Conservation (phyloP, 2,113 vertebrate species). For the Brachionichthys hirsutus region DNA sequence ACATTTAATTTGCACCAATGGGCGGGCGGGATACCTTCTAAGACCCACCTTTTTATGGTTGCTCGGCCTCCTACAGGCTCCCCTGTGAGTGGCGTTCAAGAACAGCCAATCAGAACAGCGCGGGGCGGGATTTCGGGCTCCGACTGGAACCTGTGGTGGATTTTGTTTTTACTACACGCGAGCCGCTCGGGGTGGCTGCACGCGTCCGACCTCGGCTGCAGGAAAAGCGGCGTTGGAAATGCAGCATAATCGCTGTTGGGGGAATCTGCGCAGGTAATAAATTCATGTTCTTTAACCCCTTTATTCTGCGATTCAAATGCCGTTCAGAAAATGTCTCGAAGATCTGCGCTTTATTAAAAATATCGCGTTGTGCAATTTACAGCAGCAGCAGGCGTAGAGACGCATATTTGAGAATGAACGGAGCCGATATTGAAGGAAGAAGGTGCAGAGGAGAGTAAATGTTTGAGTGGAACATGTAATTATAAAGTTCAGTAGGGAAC, state of each 20-base stretch:
- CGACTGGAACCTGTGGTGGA: constrained; percentile 55
- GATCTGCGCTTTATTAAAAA: constrained; percentile 26
- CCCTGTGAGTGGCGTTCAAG: constrained; percentile 22
- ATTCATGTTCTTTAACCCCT: neutral
- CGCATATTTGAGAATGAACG: constrained; percentile 56
- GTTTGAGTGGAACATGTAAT: accelerated
- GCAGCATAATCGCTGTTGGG: constrained; percentile 38
- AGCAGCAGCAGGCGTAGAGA: constrained; percentile 24
- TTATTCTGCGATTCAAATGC: neutral
- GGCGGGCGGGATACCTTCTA: neutral
- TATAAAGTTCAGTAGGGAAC: too few species aligned
- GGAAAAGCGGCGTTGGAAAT: constrained; percentile 49
- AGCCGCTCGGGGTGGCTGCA: constrained; percentile 28
- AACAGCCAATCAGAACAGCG: constrained; percentile 57
- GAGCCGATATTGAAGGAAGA: constrained; percentile 18
- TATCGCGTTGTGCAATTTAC: constrained; percentile 47
- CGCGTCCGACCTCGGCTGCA: constrained; percentile 13
- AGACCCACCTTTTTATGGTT: constrained; percentile 62
- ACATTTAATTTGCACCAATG: constrained; percentile 50
- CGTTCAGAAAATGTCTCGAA: constrained; percentile 7
- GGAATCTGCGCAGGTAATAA: constrained; percentile 65
- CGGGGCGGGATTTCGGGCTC: constrained; percentile 48
- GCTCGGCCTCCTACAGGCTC: constrained; percentile 70
- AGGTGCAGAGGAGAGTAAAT: neutral
- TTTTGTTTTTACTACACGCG: constrained; percentile 67